Conservation (phyloP, 2,113 vertebrate species). For the Vidua chalybeata region DNA sequence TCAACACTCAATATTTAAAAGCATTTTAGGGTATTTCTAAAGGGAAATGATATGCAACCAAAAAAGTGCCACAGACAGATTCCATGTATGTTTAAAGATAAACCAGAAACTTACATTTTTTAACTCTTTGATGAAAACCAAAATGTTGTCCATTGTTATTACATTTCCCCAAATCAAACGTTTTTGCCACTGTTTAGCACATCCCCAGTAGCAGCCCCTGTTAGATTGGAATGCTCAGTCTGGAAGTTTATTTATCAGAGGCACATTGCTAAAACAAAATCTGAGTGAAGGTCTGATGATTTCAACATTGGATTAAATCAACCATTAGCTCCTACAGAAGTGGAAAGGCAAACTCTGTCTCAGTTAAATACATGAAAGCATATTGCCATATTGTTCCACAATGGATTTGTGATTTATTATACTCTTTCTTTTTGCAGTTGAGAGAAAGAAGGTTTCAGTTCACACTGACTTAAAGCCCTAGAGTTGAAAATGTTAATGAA, state of each 20-base stretch:
- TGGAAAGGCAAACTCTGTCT: not conserved
- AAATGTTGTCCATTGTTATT: not conserved
- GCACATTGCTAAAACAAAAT: not conserved
- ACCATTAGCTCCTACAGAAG: slow-evolving; percentile 11
- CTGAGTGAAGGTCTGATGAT: not conserved
- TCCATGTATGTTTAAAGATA: not conserved
- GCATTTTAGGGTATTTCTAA: not conserved
- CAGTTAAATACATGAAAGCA: slow-evolving; percentile 1
- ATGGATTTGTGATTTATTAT: slow-evolving; percentile 16
- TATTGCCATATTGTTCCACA: not conserved
- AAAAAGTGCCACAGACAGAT: not conserved
- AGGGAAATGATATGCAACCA: not conserved
- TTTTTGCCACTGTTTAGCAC: not conserved
- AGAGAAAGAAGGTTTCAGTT: slow-evolving; percentile 22
- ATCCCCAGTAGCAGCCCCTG: not conserved
- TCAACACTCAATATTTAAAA: not conserved
- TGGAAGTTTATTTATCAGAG: slow-evolving; percentile 17
- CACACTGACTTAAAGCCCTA: not conserved
- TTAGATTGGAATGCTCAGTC: not conserved
- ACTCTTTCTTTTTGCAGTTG: not conserved
- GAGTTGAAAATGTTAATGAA: slow-evolving; percentile 15
- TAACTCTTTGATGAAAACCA: not conserved
- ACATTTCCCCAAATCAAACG: not conserved
- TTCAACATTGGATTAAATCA: slow-evolving; percentile 28
- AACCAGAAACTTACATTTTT: not conserved